Conservation (phyloP, 2,797 vertebrate species). For the Rhinatrema bivittatum region DNA sequence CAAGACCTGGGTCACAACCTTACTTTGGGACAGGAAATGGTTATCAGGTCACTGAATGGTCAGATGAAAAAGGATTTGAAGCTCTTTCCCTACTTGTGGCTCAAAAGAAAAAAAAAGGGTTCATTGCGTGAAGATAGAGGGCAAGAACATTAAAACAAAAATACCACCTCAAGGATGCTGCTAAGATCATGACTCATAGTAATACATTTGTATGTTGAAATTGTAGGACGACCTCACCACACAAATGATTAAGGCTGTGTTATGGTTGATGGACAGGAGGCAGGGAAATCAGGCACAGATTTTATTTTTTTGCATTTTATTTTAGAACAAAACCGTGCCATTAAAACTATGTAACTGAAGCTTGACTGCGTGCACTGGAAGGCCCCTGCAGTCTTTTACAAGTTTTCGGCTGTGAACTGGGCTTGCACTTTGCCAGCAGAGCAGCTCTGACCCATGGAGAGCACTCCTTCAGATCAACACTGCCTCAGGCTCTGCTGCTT, state of each 20-base stretch:
- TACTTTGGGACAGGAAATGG: constrained; percentile 74
- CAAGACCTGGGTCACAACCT: constrained; percentile 80
- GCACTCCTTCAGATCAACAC: constrained; percentile 77
- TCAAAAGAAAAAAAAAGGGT: too few species aligned
- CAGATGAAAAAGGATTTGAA: constrained; percentile 72
- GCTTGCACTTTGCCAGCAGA: constrained; percentile 71
- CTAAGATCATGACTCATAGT: too few species aligned
- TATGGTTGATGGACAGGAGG: constrained; percentile 43
- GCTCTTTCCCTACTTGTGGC: constrained; percentile 49
- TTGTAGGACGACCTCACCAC: constrained; percentile 21
- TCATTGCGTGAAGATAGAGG: too few species aligned
- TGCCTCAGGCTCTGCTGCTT: constrained; percentile 79
- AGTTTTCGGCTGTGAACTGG: constrained; percentile 64
- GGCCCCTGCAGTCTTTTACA: constrained; percentile 65
- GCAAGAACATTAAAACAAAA: constrained; percentile 53
- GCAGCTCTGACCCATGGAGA: constrained; percentile 85
- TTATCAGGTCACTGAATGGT: constrained; percentile 80
- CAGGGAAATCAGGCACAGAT: constrained; percentile 56
- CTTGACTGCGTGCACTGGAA: constrained; percentile 47
- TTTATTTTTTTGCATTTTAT: constrained; percentile 61
- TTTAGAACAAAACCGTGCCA: constrained; percentile 57
- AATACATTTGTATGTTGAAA: not conserved
- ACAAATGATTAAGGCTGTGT: constrained; percentile 11
- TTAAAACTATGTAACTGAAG: constrained; percentile 58
- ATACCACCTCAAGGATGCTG: constrained; percentile 43